Evolutionary conservation across 2,113 vertebrate genomes (phyloP).

Genomic region (Megaptera novaeangliae): DNA sequence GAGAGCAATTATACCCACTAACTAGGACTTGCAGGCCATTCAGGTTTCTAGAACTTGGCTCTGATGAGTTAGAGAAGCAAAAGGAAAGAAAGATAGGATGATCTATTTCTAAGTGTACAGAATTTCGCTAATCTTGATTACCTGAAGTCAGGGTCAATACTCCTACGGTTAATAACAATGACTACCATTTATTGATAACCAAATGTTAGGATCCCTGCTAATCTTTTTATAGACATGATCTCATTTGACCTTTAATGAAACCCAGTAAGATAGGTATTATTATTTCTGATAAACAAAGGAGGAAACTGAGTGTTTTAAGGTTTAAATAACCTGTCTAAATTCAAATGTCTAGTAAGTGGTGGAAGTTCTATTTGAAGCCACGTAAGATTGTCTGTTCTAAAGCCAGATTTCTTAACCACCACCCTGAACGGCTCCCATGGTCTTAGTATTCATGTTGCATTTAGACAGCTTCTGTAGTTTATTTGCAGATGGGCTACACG

Average conservation of each 20-base stretch:
- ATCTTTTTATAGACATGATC: neutral
- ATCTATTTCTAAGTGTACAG: neutral
- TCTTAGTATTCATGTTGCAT: neutral
- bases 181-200: neutral
- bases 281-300: neutral
- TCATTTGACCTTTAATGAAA: neutral
- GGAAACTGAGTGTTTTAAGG: neutral
- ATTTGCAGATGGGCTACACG: neutral
- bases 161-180: neutral
- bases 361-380: neutral
- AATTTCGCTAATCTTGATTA: neutral
- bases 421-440: neutral
- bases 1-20: neutral
- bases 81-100: neutral
- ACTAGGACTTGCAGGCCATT: neutral
- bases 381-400: neutral
- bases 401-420: neutral
- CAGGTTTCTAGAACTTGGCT: neutral
- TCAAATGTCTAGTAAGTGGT: neutral
- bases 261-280: neutral
- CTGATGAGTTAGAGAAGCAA: neutral
- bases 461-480: neutral
- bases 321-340: neutral
- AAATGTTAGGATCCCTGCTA: neutral
- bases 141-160: neutral